Evolutionary conservation across 2,888 invertebrate species (phyloP).

Genomic region (Dascillus cervinus): DNA sequence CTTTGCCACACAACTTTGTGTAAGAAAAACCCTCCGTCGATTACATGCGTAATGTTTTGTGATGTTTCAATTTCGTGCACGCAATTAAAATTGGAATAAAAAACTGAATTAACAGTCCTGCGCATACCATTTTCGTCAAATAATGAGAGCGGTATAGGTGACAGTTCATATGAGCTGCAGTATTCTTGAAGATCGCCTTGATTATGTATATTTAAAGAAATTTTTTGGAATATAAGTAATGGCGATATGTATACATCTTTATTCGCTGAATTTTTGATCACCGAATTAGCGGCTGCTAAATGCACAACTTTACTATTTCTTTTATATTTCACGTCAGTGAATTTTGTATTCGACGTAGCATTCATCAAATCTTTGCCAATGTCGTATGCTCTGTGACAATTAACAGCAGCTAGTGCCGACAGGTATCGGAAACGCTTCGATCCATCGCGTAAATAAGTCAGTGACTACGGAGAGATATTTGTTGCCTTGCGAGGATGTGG

Average conservation of each 20-base stretch:
- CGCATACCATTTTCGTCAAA: conserved; percentile 23
- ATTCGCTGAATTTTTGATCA: no score
- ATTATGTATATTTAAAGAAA: conserved; percentile 20
- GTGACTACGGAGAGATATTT: no score
- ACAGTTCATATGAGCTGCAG: conserved; percentile 25
- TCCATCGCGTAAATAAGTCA: no score
- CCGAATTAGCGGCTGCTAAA: conserved; percentile 22
- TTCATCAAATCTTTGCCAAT: conserved; percentile 23
- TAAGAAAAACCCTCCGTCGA: conserved; percentile 26
- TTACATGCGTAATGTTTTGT: no score
- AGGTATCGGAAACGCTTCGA: no score
- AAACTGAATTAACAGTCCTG: no score
- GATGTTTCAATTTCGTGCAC: no score
- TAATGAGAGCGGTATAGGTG: conserved; percentile 26
- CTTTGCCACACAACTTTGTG: conserved; percentile 22
- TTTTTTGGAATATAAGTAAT: conserved; percentile 23
- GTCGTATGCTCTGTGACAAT: conserved; percentile 27
- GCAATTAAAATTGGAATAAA: no score
- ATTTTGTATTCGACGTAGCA: conserved; percentile 24
- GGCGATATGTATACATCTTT: conserved; percentile 20
- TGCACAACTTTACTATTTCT: conserved; percentile 27
- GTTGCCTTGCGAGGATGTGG: no score
- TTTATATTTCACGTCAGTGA: conserved; percentile 24
- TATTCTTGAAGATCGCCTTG: conserved; percentile 24
- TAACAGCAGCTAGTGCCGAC: no score